These are phyloP conservation scores for Echiichthys vipera DNA, from an alignment of 2,797 vertebrate genomes.

Conservation along the genomic window DNA sequence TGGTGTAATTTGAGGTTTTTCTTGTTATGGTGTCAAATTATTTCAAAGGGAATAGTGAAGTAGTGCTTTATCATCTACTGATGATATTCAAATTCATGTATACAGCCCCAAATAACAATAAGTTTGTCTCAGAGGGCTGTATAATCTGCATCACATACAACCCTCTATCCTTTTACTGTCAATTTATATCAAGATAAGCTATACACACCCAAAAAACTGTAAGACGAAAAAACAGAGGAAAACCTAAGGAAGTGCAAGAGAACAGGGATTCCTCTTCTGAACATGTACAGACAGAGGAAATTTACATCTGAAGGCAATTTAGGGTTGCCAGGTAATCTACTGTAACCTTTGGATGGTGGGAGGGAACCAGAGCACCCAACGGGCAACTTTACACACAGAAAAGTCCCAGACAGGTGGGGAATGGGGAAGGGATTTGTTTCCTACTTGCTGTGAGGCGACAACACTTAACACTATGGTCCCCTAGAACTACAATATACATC, in stretches of 20 bases:
- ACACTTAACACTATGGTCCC: background rate
- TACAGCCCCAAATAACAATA: background rate
- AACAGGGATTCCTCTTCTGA: background rate
- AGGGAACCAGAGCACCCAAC: background rate
- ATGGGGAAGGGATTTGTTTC: background rate
- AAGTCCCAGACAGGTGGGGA: background rate
- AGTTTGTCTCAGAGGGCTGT: background rate
- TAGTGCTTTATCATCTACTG: background rate
- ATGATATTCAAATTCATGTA: background rate
- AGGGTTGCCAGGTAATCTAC: conserved; percentile 9
- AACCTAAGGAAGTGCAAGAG: background rate
- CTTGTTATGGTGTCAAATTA: conserved; percentile 7
- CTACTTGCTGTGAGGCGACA: background rate
- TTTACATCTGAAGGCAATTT: background rate
- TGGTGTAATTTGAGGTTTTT: conserved; percentile 28
- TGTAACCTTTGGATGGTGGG: background rate
- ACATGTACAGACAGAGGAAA: conserved; percentile 11
- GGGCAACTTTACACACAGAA: conserved; percentile 8
- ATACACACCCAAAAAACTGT: background rate
- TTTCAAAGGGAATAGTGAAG: background rate
- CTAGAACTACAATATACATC: background rate
- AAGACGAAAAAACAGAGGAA: background rate
- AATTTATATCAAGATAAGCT: background rate
- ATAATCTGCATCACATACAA: background rate
- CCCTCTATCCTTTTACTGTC: background rate